A percentile compares a stretch with the other conserved stretches of the same genome.
These are phyloP conservation scores for Dione vanillae DNA, from an alignment of 2,888 invertebrate species.

Conservation along the genomic window DNA sequence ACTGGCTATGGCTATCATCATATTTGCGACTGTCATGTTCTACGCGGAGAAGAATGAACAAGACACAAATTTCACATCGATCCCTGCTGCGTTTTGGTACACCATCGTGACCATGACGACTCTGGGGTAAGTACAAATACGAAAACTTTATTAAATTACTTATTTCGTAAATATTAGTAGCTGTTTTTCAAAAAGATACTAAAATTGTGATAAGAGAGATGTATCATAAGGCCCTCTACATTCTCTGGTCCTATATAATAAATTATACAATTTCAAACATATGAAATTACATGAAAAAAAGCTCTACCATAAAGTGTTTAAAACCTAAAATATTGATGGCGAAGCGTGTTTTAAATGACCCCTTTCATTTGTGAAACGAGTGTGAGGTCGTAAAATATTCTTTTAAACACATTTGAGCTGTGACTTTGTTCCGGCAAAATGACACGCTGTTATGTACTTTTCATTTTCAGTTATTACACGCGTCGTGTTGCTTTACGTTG, in stretches of 20 bases:
- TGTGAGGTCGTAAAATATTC: constrained; percentile 52
- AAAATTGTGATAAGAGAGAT: neutral
- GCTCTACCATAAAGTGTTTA: constrained; percentile 66
- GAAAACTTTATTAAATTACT: neutral
- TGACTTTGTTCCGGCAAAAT: constrained; percentile 38
- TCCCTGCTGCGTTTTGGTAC: constrained; percentile 99
- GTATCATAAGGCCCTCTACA: neutral
- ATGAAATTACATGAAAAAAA: constrained; percentile 59
- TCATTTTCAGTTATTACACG: constrained; percentile 4
- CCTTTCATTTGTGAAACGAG: constrained; percentile 53
- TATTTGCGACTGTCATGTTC: constrained; percentile 99
- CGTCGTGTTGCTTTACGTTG: neutral
- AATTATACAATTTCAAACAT: no score
- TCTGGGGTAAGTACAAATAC: constrained; percentile 91
- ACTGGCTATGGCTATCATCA: constrained; percentile 99
- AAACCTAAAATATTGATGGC: constrained; percentile 62
- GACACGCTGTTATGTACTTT: constrained; percentile 25
- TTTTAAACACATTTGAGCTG: constrained; percentile 43
- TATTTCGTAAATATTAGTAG: constrained; percentile 69
- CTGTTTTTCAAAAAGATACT: constrained; percentile 59
- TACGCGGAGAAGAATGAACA: constrained; percentile 99
- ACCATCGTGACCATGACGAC: constrained; percentile 99
- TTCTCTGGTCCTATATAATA: no score
- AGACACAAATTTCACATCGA: constrained; percentile 98
- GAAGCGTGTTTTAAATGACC: constrained; percentile 50